Percentiles rank a stretch among this genome's conserved stretches.
Conservation (phyloP, 2,888 invertebrate species). For the Philhelius pedissequus region DNA sequence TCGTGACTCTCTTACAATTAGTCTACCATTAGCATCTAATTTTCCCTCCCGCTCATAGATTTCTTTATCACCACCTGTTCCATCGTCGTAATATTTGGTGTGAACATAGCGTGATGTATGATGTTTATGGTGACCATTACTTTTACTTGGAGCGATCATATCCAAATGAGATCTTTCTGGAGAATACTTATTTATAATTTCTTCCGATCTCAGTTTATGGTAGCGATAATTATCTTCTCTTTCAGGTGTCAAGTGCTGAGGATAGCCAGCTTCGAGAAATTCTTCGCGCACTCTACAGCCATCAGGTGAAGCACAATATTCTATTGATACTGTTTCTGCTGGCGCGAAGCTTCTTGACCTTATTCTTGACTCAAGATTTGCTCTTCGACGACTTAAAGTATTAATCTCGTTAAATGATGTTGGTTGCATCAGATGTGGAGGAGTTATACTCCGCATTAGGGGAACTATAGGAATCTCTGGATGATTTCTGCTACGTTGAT, state of each 20-base stretch:
- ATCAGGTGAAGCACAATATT: constrained; percentile 76
- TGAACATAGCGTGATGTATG: constrained; percentile 76
- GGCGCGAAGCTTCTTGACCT: constrained; percentile 81
- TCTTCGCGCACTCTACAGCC: constrained; percentile 80
- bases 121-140: constrained; percentile 71
- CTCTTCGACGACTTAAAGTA: constrained; percentile 86
- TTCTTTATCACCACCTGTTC: constrained; percentile 80
- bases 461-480: constrained; percentile 84
- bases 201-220: constrained; percentile 73
- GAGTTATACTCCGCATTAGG: constrained; percentile 81
- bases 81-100: constrained; percentile 78
- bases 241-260: constrained; percentile 72
- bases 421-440: constrained; percentile 73
- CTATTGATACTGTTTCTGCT: constrained; percentile 66
- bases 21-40: constrained; percentile 77
- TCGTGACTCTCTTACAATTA: constrained; percentile 77
- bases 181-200: constrained; percentile 74
- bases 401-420: constrained; percentile 78
- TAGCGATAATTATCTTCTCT: constrained; percentile 72
- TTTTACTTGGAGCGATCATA: constrained; percentile 71
- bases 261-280: constrained; percentile 40
- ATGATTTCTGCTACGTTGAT: constrained; percentile 69
- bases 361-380: constrained; percentile 87
- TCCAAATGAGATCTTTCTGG: constrained; percentile 75
- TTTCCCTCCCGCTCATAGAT: constrained; percentile 79